A percentile compares a stretch with the other conserved stretches of the same genome.
Evolutionary conservation across 1,140 invertebrate species (phyloP).

Genomic region (Nebria ingens): DNA sequence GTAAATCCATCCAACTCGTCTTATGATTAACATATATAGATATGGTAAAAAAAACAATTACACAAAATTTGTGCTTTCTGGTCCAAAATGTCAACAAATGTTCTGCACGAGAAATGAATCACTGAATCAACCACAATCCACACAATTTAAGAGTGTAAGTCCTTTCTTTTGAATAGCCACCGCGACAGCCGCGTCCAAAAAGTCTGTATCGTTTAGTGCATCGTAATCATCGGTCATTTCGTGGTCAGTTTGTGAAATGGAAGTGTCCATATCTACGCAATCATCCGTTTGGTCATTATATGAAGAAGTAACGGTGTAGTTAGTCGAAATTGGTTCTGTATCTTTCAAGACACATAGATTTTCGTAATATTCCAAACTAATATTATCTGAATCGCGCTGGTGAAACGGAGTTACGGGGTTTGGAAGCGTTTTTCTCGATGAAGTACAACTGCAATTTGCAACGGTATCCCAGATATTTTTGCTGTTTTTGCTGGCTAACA

Average conservation of each 20-base stretch:
- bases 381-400: not conserved
- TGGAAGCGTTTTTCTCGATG: slow-evolving; percentile 15
- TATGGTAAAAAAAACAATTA: no score
- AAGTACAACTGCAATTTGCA: slow-evolving; percentile 18
- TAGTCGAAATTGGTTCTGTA: not conserved
- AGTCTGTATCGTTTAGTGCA: slow-evolving; percentile 35
- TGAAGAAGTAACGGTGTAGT: slow-evolving; percentile 3
- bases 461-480: slow-evolving; percentile 13
- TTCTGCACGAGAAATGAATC: no score
- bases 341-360: slow-evolving; percentile 1
- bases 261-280: slow-evolving; percentile 7
- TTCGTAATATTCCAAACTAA: slow-evolving; percentile 2
- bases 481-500: not conserved
- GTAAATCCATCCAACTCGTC: no score
- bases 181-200: slow-evolving; percentile 53
- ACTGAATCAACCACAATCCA: slow-evolving; percentile 36
- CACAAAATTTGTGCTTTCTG: no score
- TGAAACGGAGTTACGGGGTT: not conserved
- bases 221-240: slow-evolving; percentile 12
- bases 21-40: no score
- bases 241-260: slow-evolving; percentile 7
- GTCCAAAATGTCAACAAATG: no score
- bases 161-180: slow-evolving; percentile 62
- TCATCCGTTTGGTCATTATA: slow-evolving; percentile 16
- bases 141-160: slow-evolving; percentile 40